phyloP scores from a whole-genome alignment of 2,113 vertebrate genomes.

The Ammodytes dubius region DNA sequence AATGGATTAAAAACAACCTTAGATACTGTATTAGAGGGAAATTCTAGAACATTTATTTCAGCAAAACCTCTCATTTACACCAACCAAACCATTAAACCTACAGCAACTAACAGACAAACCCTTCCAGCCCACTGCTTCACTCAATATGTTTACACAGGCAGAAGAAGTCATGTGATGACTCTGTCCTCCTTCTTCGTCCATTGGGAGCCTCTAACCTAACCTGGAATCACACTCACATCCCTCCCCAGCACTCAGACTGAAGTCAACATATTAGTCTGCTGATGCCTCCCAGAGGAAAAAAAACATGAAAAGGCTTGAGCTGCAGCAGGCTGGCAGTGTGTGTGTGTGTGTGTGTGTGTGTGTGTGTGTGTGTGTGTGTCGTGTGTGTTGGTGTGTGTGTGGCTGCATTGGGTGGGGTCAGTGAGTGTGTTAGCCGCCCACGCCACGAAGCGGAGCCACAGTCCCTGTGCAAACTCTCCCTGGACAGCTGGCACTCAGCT shows the following conservation, averaged over 20 bases:
- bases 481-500: slow-evolving; percentile 82
- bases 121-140: slow-evolving; percentile 15
- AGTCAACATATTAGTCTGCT: slow-evolving; percentile 43
- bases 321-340: slow-evolving; percentile 50
- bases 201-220: slow-evolving; percentile 34
- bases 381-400: neutral
- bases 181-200: slow-evolving; percentile 5
- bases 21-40: neutral
- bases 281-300: slow-evolving; percentile 50
- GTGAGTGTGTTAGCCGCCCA: slow-evolving; percentile 58
- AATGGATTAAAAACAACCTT: neutral
- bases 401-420: slow-evolving; percentile 30
- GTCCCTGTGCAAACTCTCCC: slow-evolving; percentile 44
- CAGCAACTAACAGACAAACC: neutral
- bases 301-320: slow-evolving; percentile 33
- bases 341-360: no score
- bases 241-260: slow-evolving; percentile 34
- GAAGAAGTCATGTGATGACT: slow-evolving; percentile 7
- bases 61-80: neutral
- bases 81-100: neutral
- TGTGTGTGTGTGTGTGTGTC: slow-evolving; percentile 22
- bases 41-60: neutral
- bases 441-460: slow-evolving; percentile 47
- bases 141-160: neutral
- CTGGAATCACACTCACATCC: slow-evolving; percentile 22